Conservation (phyloP, 2,113 vertebrate species). For the Myotis yumanensis region DNA sequence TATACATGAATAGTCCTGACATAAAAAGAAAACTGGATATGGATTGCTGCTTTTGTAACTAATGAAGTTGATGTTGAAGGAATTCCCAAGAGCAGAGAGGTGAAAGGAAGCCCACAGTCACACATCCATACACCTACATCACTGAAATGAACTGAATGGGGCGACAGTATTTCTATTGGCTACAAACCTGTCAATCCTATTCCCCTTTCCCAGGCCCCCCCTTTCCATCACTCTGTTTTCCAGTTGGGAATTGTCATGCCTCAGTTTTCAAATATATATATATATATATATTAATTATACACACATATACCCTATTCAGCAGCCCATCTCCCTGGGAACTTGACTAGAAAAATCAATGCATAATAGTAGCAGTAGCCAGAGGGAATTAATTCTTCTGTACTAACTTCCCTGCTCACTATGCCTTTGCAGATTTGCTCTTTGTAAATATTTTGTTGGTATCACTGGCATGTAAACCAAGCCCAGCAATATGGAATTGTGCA, state of each 20-base stretch:
- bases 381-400: slow-evolving; percentile 43
- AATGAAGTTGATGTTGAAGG: slow-evolving; percentile 85
- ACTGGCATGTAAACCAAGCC: background rate
- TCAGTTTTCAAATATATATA: slow-evolving; percentile 59
- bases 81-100: slow-evolving; percentile 78
- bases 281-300: too few relatives aligned
- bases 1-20: slow-evolving; percentile 84
- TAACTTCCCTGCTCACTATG: background rate
- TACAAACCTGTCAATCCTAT: slow-evolving; percentile 60
- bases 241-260: slow-evolving; percentile 52
- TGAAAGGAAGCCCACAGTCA: slow-evolving; percentile 56
- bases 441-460: slow-evolving; percentile 20
- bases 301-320: slow-evolving; percentile 28
- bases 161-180: slow-evolving; percentile 31
- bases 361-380: slow-evolving; percentile 5
- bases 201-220: slow-evolving; percentile 54
- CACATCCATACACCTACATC: background rate
- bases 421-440: slow-evolving; percentile 1
- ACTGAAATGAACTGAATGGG: slow-evolving; percentile 20
- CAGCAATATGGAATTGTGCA: background rate
- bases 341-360: slow-evolving; percentile 64
- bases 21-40: slow-evolving; percentile 88
- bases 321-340: slow-evolving; percentile 55
- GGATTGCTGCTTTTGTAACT: slow-evolving; percentile 87
- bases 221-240: slow-evolving; percentile 60